Evolutionary conservation across 1,140 invertebrate genomes (phyloP), one percentile per base, ranked within the genome.

Genomic region (Cydia pomonella): DNA sequence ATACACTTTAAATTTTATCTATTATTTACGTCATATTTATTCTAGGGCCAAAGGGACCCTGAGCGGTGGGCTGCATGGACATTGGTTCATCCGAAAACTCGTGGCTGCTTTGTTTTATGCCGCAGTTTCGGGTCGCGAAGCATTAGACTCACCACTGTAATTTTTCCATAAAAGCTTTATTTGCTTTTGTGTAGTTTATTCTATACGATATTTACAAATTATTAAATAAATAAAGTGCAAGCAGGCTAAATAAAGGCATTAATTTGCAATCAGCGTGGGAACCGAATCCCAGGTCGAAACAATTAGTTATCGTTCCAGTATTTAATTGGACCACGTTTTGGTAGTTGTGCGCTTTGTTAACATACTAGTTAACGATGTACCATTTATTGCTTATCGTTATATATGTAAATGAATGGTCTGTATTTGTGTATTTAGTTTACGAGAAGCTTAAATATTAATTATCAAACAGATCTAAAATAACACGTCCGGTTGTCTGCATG

Each of bases 281-380:
- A 7, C 64, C 27, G 29, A 29, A 41, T 33, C 64, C 64, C 27
- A 38, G 25, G 64, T 18, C n/a, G 9, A 33, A 33, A 38, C 64
- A 69, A 69, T 69, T 69, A 33, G 27, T 69, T 69, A 33, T 69
- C 27, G 18, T 38, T 38, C n/a, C 64, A 33, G 25, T 33, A 69
- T 69, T 69, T 38, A 69, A 38, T 69, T 69, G 29, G n/a, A 18
- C 6, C 9, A 41, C 33, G 7, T 33, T 27, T 69, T 12, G 23
- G 16, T 66, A 27, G 63, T 12, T 38, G 29, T 33, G n/a, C 16
- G 64, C 64, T 69, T 69, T 69, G 64, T 38, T 38, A 69, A 33
- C 29, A 38, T 38, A 18, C 29, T 38, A 23, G 29, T 18, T 41
- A 69, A 69, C 64, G 7, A 69, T 69, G 21, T 59, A 23, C 21